phyloP scores from a whole-genome alignment of 2,797 vertebrate species.

The Phoeniculus purpureus region DNA sequence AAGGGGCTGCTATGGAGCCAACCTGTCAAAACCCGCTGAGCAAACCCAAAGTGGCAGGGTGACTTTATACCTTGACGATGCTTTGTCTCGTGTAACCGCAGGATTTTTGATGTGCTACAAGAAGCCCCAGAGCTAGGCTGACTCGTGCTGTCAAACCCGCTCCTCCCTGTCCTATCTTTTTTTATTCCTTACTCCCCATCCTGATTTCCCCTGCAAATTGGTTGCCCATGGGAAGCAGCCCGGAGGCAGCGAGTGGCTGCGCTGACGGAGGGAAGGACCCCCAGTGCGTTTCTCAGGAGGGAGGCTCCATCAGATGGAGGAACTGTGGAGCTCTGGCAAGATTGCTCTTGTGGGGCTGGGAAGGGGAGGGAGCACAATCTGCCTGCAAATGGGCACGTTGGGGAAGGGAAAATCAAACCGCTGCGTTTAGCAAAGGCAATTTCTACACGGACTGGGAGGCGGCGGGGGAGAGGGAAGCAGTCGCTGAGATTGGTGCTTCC shows the following conservation, averaged over 20 bases:
- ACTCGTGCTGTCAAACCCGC: background rate
- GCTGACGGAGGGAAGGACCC: conserved; percentile 12
- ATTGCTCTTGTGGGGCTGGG: background rate
- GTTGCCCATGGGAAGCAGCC: background rate
- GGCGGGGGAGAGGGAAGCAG: background rate
- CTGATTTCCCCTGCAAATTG: background rate
- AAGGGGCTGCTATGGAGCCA: background rate
- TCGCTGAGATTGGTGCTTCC: conserved; percentile 52
- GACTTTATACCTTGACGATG: conserved; percentile 4
- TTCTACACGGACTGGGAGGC: conserved; percentile 22
- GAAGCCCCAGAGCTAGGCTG: conserved; percentile 16
- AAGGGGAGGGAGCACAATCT: background rate
- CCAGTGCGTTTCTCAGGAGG: background rate
- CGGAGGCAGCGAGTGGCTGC: background rate
- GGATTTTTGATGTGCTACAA: conserved; percentile 3
- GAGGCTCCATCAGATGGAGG: background rate
- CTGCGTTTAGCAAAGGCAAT: conserved; percentile 48
- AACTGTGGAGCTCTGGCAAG: background rate
- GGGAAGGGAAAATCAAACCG: background rate
- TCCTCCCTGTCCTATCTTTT: background rate
- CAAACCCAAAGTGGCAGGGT: background rate
- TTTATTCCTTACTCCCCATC: background rate
- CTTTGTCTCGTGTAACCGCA: background rate
- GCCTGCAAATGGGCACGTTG: conserved; percentile 35
- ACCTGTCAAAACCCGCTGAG: background rate